phyloP scores from a whole-genome alignment of 92 coral and sea anemone species.

The Pocillopora meandrina region DNA sequence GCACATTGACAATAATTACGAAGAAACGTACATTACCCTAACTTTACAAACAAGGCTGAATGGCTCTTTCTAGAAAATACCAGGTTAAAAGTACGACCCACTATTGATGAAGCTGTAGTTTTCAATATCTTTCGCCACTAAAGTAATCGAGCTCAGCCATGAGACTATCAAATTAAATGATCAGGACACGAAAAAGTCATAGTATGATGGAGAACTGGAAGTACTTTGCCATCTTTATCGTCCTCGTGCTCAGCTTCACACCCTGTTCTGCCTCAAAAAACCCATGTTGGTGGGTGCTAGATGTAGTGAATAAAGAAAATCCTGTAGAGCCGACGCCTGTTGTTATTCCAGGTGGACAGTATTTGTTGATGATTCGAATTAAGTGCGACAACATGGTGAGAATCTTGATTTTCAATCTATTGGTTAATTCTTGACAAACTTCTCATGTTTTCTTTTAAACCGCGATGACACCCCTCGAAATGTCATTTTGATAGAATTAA shows the following conservation, averaged over 20 bases:
- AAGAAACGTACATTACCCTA: too few relatives aligned
- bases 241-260: constrained; percentile 5
- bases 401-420: not conserved
- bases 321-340: constrained; percentile 23
- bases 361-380: constrained; percentile 65
- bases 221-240: not conserved
- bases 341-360: constrained; percentile 53
- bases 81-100: not conserved
- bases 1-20: too few relatives aligned
- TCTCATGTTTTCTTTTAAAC: too few relatives aligned
- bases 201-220: constrained; percentile 24
- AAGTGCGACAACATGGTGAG: constrained; percentile 67
- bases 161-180: too few relatives aligned
- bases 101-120: too few relatives aligned
- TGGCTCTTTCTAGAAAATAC: not conserved
- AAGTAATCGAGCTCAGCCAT: too few relatives aligned
- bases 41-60: too few relatives aligned
- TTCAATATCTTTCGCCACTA: too few relatives aligned
- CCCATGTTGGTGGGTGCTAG: constrained; percentile 61
- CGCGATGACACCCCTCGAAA: too few relatives aligned
- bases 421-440: too few relatives aligned
- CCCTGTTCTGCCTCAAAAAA: not conserved
- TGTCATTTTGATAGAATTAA: too few relatives aligned
- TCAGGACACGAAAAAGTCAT: not conserved
- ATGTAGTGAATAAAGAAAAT: constrained; percentile 45